Conservation (phyloP, 92 coral and sea anemone species). For the Epizoanthus stellaris region DNA sequence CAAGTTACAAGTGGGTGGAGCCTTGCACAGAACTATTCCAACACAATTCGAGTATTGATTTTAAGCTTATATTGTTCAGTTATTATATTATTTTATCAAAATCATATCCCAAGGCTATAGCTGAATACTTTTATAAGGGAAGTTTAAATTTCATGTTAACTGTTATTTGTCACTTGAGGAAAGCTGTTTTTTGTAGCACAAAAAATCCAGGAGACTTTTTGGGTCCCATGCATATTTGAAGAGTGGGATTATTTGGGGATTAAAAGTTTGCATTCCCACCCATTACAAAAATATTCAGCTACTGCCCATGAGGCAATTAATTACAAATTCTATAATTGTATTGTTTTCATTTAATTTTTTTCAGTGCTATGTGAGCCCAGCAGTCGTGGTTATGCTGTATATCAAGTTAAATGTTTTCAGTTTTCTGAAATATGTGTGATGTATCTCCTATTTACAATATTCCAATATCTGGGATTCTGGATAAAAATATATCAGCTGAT, state of each 20-base stretch:
- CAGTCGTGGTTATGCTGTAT: background rate
- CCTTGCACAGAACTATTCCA: background rate
- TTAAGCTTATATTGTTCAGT: background rate
- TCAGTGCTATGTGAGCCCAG: conserved; percentile 34
- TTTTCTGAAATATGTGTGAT: background rate
- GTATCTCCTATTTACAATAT: conserved; percentile 25
- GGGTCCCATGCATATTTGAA: too few species aligned
- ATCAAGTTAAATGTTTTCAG: background rate
- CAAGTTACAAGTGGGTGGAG: background rate
- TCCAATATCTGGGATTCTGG: background rate
- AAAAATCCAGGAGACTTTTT: too few species aligned
- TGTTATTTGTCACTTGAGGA: too few species aligned
- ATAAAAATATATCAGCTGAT: conserved; percentile 37
- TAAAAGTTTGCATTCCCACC: background rate
- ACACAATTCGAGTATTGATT: background rate
- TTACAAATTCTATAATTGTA: background rate
- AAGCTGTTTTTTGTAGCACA: too few species aligned
- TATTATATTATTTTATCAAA: background rate
- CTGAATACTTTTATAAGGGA: too few species aligned
- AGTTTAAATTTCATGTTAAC: too few species aligned
- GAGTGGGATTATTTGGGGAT: too few species aligned
- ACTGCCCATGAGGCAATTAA: background rate
- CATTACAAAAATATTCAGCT: background rate
- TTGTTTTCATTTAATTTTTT: background rate
- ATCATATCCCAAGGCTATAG: background rate